Evolutionary conservation across 2,113 vertebrate genomes (phyloP).

Genomic region (Atrichornis clamosus): DNA sequence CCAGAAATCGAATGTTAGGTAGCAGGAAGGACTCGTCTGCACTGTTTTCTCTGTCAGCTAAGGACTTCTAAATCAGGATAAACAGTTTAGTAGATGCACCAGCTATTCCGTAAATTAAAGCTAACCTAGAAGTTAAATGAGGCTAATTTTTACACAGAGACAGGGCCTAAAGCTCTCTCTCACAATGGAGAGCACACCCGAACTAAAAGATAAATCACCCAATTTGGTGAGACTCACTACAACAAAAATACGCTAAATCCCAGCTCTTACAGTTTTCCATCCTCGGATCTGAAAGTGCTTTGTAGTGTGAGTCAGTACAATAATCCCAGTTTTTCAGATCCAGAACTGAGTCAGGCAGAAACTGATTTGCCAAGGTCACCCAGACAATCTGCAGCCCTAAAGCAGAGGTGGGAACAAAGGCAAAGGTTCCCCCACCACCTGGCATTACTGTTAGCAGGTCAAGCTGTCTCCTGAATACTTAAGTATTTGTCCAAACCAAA

Average conservation of each 20-base stretch:
- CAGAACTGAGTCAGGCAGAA: background rate
- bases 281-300: background rate
- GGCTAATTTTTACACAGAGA: rapidly evolving
- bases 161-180: background rate
- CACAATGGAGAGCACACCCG: background rate
- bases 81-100: background rate
- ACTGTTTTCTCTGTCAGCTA: background rate
- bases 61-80: background rate
- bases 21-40: background rate
- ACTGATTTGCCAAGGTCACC: background rate
- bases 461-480: background rate
- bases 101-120: background rate
- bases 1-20: background rate
- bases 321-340: background rate
- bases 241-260: background rate
- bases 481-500: background rate
- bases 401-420: background rate
- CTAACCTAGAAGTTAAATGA: background rate
- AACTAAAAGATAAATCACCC: background rate
- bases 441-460: rapidly evolving
- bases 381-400: background rate
- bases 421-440: background rate
- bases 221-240: rapidly evolving
- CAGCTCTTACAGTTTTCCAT: background rate
- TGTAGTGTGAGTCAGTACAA: background rate